Evolutionary conservation across 2,888 invertebrate genomes (phyloP).

Genomic region (Ormyrus pomaceus): DNA sequence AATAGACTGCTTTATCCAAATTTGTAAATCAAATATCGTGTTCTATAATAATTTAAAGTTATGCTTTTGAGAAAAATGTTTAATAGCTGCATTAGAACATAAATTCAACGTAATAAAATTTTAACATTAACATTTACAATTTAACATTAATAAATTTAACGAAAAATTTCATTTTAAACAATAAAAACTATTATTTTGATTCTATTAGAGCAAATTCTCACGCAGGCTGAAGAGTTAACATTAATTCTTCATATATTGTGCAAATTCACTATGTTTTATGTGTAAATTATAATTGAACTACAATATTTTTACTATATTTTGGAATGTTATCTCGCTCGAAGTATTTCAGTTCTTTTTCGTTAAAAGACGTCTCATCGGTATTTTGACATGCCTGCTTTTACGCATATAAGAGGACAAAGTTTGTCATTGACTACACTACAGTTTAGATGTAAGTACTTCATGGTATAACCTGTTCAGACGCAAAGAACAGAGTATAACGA

Average conservation of each 20-base stretch:
- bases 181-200: too few species aligned
- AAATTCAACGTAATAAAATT: too few species aligned
- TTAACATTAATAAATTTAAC: too few species aligned
- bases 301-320: background rate
- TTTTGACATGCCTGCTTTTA: slow-evolving; percentile 39
- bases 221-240: slow-evolving; percentile 29
- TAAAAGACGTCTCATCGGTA: slow-evolving; percentile 27
- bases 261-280: background rate
- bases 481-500: slow-evolving; percentile 51
- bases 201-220: too few species aligned
- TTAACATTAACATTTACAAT: too few species aligned
- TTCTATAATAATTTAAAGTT: too few species aligned
- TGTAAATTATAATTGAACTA: background rate
- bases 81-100: too few species aligned
- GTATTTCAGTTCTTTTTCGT: slow-evolving; percentile 18
- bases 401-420: slow-evolving; percentile 36
- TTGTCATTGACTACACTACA: slow-evolving; percentile 48
- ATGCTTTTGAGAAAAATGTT: too few species aligned
- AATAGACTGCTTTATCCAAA: too few species aligned
- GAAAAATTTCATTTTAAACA: too few species aligned
- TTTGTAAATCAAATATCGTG: too few species aligned
- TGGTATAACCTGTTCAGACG: slow-evolving; percentile 44
- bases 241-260: slow-evolving; percentile 6
- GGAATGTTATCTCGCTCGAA: slow-evolving; percentile 11
- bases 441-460: slow-evolving; percentile 39